Conservation (phyloP, 2,113 vertebrate species). For the Pteropus alecto region DNA sequence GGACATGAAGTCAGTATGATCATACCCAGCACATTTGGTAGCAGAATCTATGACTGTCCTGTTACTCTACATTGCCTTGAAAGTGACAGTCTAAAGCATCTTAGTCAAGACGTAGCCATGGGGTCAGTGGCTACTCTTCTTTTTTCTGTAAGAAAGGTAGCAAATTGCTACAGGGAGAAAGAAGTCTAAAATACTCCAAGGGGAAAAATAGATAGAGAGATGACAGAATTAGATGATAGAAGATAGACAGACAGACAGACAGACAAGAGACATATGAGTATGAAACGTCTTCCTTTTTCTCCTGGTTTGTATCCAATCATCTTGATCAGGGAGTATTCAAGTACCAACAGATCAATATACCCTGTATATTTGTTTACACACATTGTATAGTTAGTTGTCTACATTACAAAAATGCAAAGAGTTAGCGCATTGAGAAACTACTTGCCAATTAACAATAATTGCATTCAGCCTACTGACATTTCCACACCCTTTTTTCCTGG, state of each 20-base stretch:
- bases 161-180: neutral
- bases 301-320: neutral
- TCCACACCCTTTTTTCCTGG: neutral
- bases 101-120: neutral
- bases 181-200: neutral
- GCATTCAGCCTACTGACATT: neutral
- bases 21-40: neutral
- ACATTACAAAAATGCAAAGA: neutral
- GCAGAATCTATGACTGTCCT: neutral
- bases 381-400: neutral
- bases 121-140: too few species aligned
- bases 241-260: neutral
- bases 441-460: constrained; percentile 8
- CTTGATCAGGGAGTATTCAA: neutral
- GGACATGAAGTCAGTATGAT: neutral
- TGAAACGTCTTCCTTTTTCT: neutral
- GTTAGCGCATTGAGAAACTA: neutral
- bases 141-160: neutral
- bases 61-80: neutral
- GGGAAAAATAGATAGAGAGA: neutral
- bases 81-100: neutral
- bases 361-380: neutral
- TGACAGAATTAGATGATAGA: neutral
- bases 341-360: neutral
- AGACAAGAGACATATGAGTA: neutral